These are phyloP conservation scores for Dasypogon diadema DNA, from an alignment of 2,888 invertebrate genomes.

Conservation along the genomic window DNA sequence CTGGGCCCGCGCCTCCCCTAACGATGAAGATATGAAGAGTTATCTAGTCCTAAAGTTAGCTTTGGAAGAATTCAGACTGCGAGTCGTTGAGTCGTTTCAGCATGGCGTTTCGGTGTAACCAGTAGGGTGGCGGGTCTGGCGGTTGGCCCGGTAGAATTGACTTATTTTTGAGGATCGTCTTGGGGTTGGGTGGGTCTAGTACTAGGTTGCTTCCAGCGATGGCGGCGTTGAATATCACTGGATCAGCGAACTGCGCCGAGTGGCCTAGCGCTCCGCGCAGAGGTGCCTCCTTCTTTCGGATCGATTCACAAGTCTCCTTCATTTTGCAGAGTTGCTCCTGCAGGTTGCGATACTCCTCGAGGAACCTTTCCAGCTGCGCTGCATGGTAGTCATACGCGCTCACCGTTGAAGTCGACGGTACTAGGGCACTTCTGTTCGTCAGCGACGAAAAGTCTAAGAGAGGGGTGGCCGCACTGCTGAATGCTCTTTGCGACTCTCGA, in stretches of 20 bases:
- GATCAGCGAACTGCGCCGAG: conserved; percentile 67
- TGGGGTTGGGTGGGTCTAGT: conserved; percentile 62
- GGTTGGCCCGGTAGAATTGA: conserved; percentile 68
- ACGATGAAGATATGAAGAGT: background rate
- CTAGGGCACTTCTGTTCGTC: conserved; percentile 67
- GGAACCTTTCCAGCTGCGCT: conserved; percentile 81
- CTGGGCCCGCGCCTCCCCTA: background rate
- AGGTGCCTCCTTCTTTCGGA: conserved; percentile 70
- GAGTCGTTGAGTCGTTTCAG: conserved; percentile 68
- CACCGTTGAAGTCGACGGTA: conserved; percentile 69
- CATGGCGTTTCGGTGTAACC: conserved; percentile 69
- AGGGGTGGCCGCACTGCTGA: conserved; percentile 71
- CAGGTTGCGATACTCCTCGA: conserved; percentile 82
- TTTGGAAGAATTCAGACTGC: conserved; percentile 70
- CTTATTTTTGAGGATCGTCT: conserved; percentile 73
- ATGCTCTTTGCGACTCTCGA: conserved; percentile 66
- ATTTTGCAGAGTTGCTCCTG: conserved; percentile 83
- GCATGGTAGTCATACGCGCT: conserved; percentile 82
- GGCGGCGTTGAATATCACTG: conserved; percentile 68
- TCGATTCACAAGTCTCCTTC: conserved; percentile 82
- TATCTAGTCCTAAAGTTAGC: conserved; percentile 66
- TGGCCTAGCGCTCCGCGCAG: conserved; percentile 62
- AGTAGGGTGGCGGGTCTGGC: conserved; percentile 68
- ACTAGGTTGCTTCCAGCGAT: conserved; percentile 60
- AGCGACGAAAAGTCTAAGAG: conserved; percentile 74